phyloP scores from a whole-genome alignment of 2,888 invertebrate genomes.

The Eristalis tenax region DNA sequence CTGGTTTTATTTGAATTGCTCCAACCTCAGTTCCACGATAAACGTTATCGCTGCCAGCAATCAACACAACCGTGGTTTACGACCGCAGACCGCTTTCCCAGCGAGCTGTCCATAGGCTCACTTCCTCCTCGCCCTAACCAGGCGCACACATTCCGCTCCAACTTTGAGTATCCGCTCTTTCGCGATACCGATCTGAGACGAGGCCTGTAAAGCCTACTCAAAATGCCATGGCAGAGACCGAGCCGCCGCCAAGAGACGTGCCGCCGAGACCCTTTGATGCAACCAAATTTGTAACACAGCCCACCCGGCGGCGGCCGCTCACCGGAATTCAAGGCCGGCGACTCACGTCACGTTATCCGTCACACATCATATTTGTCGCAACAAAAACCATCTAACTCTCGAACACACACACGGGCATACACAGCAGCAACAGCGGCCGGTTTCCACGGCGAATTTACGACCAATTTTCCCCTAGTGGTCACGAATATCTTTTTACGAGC shows the following conservation, averaged over 20 bases:
- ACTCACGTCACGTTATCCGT: no score
- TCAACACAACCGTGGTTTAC: background rate
- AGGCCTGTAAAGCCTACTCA: no score
- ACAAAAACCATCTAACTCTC: background rate
- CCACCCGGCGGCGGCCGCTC: no score
- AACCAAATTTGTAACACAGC: background rate
- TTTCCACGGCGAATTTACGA: background rate
- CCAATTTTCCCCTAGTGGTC: background rate
- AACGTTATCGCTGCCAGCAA: background rate
- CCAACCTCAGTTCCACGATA: background rate
- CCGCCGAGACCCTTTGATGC: background rate
- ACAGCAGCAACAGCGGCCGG: background rate
- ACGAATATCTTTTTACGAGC: constrained; percentile 6
- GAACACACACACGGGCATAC: background rate
- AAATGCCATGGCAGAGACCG: no score
- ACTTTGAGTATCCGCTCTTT: background rate
- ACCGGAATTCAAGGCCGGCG: no score
- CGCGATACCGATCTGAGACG: no score
- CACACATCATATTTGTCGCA: no score
- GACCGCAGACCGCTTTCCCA: background rate
- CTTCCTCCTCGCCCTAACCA: background rate
- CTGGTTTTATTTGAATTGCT: background rate
- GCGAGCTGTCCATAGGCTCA: background rate
- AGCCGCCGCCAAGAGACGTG: no score
- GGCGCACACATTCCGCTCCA: background rate